Evolutionary conservation across 92 coral and sea anemone species (phyloP), one percentile per base, ranked within the genome.

Genomic region (Ricordea florida): DNA sequence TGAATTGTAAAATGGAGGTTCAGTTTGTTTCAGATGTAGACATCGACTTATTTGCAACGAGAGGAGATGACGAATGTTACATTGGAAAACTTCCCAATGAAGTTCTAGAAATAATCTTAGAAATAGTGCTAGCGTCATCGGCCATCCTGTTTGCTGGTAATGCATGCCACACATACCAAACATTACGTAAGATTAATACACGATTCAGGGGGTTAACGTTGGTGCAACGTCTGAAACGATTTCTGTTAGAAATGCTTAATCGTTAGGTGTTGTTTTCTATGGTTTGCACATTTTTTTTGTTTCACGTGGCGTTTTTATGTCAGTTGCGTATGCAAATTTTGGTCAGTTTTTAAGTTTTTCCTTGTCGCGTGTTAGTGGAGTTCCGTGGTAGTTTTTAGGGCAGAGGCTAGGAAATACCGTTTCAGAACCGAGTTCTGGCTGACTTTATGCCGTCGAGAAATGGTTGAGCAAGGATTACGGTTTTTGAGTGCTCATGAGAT

Each of bases 101-200:
- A 35, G 66, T 57, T 5, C 9, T 58, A 58, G 46, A 58, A 58
- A 32, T 33, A 58, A 58, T 20, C 66, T 58, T 58, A 3, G 14
- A 58, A 58, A 4, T 35, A 16, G 46, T 32, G 10, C 22, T 58
- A 34, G 29, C 29, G 66, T 58, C 66, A 33, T 58, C 45, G 10
- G 66, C 66, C 47, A 20, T 35, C 14, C 45, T 58, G 15, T 58
- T 33, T 13, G 45, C 66, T 58, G 45, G 45, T 32, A 58, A 58
- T 20, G 66, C 44, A 58, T 58, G 66, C 66, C 46, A 58, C 29
- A 21, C 66, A 10, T 58, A n/a, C 66, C 46, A 58, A 21, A 58
- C 3, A 34, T 34, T 58, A 58, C 6, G 66, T 35, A 34, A 34
- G 10, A 17, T 58, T 2, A 58, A 34, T 58, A 16, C 44, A 32